These are phyloP conservation scores for Drosophila nr. medialis DNA, from an alignment of 2,888 invertebrate species.

Conservation along the genomic window DNA sequence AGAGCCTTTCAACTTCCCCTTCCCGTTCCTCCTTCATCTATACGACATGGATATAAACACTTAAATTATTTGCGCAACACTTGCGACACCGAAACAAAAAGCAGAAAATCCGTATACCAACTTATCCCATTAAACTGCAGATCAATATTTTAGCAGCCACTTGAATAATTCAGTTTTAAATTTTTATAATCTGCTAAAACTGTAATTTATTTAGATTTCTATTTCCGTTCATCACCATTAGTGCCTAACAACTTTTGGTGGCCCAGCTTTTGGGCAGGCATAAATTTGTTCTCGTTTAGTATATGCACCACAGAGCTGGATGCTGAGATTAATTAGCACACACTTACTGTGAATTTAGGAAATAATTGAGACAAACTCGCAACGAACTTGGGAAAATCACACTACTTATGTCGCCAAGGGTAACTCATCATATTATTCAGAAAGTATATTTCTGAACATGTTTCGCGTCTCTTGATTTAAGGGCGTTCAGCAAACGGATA, in stretches of 20 bases:
- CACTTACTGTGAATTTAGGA: neutral
- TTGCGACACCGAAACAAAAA: slow-evolving; percentile 31
- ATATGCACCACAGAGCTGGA: neutral
- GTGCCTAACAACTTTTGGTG: neutral
- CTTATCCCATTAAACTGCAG: slow-evolving; percentile 9
- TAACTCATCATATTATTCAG: neutral
- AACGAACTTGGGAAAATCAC: neutral
- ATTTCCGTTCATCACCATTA: neutral
- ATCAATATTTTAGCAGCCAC: slow-evolving; percentile 8
- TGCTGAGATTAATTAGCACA: neutral
- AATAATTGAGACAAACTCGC: neutral
- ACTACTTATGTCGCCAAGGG: neutral
- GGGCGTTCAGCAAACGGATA: neutral
- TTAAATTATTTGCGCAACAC: slow-evolving; percentile 72
- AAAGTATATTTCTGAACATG: neutral
- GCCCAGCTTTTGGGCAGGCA: neutral
- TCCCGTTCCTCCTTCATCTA: neutral
- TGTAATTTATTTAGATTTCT: neutral
- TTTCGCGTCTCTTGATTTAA: neutral
- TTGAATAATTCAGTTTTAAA: slow-evolving; percentile 14
- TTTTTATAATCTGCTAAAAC: neutral
- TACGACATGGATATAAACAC: slow-evolving; percentile 46
- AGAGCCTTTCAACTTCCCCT: neutral
- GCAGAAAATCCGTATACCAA: slow-evolving; percentile 6
- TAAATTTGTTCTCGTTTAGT: neutral